Evolutionary conservation across 2,113 vertebrate genomes (phyloP), one percentile per base, ranked within the genome.

Genomic region (Coregonus clupeaformis): DNA sequence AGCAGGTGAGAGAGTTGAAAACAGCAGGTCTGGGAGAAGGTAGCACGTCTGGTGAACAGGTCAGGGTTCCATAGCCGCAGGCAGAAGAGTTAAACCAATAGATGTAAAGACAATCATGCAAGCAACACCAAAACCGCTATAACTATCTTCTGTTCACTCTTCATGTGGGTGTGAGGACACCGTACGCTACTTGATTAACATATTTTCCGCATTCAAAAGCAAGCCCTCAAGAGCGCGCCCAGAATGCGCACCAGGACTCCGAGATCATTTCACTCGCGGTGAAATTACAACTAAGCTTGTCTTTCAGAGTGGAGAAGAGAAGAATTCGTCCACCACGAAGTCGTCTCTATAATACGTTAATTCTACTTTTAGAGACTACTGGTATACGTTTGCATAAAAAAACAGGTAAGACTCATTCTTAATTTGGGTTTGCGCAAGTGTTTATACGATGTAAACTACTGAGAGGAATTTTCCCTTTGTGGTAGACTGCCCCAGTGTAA

Each of bases 201-300:
- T 36, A 30, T 67, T 67, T 67, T 67, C 65, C 65, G 65, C 65
- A 67, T 67, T 67, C 18, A 67, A 30, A 36, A 67, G 65, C 65
- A 6, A 67, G 65, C 7, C 14, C 57, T 67, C 20, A 67, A 32
- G 65, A 32, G 65, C 65, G 65, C 65, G 5, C 16, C 16, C 65
- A 18, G 18, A 4, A 9, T 20, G 7, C 65, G 30, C 65, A 67
- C 65, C 0, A 9, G 9, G 36, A 42, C 7, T 2, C 9, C 1
- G 36, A 42, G 36, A 42, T 11, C 20, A 20, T 32, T 36, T 30
- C 65, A 14, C 49, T 67, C 16, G 65, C 65, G 65, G 65, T n/a
- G 65, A 36, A 67, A 65, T 65, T 65, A 65, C 27, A 65, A 18
- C 30, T 7, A 22, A 65, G 11, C 27, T 42, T 42, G 30, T 20